phyloP scores from a whole-genome alignment of 1,140 invertebrate genomes.

The Eufriesea mexicana region DNA sequence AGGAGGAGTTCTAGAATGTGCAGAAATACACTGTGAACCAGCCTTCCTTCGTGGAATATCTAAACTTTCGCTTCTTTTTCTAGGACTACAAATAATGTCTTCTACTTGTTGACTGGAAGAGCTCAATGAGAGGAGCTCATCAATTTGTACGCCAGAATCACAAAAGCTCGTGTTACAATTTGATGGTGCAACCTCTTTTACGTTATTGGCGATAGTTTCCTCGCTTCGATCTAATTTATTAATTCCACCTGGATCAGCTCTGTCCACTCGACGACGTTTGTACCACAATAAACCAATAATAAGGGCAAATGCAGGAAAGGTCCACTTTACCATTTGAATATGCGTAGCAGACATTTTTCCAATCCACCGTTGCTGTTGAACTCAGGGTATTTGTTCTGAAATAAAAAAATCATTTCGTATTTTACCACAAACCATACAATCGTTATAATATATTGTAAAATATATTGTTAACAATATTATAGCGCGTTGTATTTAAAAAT shows the following conservation, averaged over 20 bases:
- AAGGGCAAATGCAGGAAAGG: conserved; percentile 78
- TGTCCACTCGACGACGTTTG: conserved; percentile 78
- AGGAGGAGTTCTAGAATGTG: conserved; percentile 44
- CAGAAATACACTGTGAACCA: conserved; percentile 51
- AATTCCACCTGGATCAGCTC: conserved; percentile 81
- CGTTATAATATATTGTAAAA: not conserved
- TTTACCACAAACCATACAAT: not conserved
- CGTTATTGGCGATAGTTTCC: not conserved
- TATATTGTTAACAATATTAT: not conserved
- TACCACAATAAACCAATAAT: conserved; percentile 81
- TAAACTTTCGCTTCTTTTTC: conserved; percentile 71
- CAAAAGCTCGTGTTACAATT: not conserved
- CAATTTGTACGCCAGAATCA: conserved; percentile 68
- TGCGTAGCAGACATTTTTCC: conserved; percentile 74
- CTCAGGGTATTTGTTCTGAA: conserved; percentile 59
- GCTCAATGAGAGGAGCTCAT: conserved; percentile 61
- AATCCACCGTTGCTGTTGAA: conserved; percentile 76
- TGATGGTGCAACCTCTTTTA: not conserved
- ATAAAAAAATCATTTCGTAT: conserved; percentile 30
- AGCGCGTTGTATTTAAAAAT: not conserved
- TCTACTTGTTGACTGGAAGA: conserved; percentile 39
- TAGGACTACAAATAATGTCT: conserved; percentile 52
- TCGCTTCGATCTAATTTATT: conserved; percentile 29
- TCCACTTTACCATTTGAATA: conserved; percentile 78
- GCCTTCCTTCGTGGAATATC: conserved; percentile 70